A percentile compares a stretch with the other conserved stretches of the same genome.
Evolutionary conservation across 2,113 vertebrate species (phyloP).

Genomic region (Phyllostomus discolor): DNA sequence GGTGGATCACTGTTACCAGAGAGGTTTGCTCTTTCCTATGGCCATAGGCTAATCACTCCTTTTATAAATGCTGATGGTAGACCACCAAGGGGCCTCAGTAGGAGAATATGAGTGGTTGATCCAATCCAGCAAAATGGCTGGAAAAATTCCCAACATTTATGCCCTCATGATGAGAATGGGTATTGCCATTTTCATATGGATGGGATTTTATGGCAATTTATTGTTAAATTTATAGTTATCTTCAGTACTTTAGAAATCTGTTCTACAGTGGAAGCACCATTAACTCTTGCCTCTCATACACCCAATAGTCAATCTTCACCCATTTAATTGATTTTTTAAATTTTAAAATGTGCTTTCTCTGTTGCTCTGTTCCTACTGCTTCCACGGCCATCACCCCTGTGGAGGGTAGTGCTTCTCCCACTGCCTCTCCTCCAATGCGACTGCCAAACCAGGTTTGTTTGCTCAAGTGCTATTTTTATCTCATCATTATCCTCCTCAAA

Average conservation of each 20-base stretch:
- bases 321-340: background rate
- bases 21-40: background rate
- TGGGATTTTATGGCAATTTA: background rate
- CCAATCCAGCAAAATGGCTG: background rate
- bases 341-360: background rate
- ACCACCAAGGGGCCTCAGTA: background rate
- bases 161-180: no score
- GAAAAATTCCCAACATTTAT: background rate
- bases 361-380: background rate
- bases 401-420: background rate
- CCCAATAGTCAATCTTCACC: background rate
- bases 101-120: background rate
- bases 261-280: background rate
- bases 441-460: constrained; percentile 25
- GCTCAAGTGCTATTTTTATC: constrained; percentile 50
- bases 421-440: background rate
- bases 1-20: no score
- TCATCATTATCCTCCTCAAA: background rate
- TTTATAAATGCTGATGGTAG: background rate
- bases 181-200: background rate
- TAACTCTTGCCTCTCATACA: background rate
- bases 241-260: background rate
- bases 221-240: background rate
- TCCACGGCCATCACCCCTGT: background rate
- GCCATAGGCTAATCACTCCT: background rate